Evolutionary conservation across 2,797 vertebrate genomes (phyloP), one percentile per base, ranked within the genome.

Genomic region (Premnoplex brunnescens): DNA sequence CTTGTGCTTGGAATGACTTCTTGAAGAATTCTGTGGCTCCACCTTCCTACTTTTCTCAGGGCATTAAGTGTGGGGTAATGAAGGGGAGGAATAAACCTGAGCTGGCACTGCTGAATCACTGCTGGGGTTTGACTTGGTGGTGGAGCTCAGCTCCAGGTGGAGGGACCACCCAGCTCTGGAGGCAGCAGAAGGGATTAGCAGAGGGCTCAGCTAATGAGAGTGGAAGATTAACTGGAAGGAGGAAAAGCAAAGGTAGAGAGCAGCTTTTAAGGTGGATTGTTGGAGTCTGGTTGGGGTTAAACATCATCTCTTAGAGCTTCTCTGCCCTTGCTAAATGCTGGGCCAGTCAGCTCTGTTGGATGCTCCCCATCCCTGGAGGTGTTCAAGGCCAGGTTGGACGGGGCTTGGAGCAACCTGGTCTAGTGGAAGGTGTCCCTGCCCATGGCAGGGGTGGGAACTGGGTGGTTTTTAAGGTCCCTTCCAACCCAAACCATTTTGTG

Each of bases 61-160:
- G 67, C 55, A 22, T 82, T 27, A 71, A 76, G 52, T 30, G 30
- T 73, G 55, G 58, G 55, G n/a, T 43, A 36, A 67, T 13, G 39
- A 52, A 84, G 48, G 54, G 88, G 69, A 83, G 84, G 67, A 69
- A 17, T 9, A 64, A 67, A 71, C 44, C 49, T 73, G 94, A 82
- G 85, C 77, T 56, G 93, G 58, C 55, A 3, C 27, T 88, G 91
- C 88, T 90, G 93, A 91, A 80, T 95, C 91, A 91, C 63, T 28
- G 44, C 74, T 0, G 48, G 62, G 80, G 18, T 88, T 54, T 62
- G 41, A 28, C 5, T 41, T 30, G 37, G 0, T 77, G 75, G 27
- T 51, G 60, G 66, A 66, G 75, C 67, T 56, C 12, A 66, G 75
- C 67, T 56, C 12, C 0, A 3, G 56, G 3, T 44, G 49, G 27